Conservation (phyloP, 2,888 invertebrate genomes). For the Leucophora obtusa region DNA sequence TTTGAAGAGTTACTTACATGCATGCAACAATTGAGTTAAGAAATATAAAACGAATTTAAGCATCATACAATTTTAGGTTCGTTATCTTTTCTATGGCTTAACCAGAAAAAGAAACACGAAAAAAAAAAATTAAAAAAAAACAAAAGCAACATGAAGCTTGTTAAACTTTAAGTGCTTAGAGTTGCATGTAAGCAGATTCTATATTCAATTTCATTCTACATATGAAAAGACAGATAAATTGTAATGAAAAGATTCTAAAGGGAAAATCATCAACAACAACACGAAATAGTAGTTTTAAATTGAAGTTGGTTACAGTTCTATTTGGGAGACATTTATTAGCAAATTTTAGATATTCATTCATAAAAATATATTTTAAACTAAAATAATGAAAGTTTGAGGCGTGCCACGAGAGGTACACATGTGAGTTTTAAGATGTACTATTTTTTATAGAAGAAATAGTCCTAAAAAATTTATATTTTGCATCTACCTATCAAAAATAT, state of each 20-base stretch:
- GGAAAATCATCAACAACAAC: conserved; percentile 22
- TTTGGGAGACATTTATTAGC: too few relatives aligned
- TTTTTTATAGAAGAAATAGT: too few relatives aligned
- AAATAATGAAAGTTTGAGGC: too few relatives aligned
- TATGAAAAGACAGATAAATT: conserved; percentile 34
- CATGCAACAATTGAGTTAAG: conserved; percentile 61
- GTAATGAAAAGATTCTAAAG: conserved; percentile 43
- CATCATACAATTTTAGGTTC: conserved; percentile 56
- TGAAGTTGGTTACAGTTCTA: neutral
- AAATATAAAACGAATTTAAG: conserved; percentile 42
- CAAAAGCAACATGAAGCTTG: conserved; percentile 41
- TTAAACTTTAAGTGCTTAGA: conserved; percentile 44
- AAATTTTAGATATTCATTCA: too few relatives aligned
- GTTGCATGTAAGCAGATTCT: conserved; percentile 17
- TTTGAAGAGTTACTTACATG: conserved; percentile 45
- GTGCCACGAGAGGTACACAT: too few relatives aligned
- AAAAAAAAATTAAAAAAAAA: conserved; percentile 11
- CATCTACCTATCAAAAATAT: too few relatives aligned
- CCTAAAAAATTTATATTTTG: too few relatives aligned
- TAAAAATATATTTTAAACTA: too few relatives aligned
- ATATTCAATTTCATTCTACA: neutral
- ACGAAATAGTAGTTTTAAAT: neutral
- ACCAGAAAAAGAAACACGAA: conserved; percentile 18
- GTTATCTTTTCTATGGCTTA: conserved; percentile 53
- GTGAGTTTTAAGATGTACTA: too few relatives aligned